phyloP scores from a whole-genome alignment of 2,888 invertebrate species.

The Leptopterna dolabrata region DNA sequence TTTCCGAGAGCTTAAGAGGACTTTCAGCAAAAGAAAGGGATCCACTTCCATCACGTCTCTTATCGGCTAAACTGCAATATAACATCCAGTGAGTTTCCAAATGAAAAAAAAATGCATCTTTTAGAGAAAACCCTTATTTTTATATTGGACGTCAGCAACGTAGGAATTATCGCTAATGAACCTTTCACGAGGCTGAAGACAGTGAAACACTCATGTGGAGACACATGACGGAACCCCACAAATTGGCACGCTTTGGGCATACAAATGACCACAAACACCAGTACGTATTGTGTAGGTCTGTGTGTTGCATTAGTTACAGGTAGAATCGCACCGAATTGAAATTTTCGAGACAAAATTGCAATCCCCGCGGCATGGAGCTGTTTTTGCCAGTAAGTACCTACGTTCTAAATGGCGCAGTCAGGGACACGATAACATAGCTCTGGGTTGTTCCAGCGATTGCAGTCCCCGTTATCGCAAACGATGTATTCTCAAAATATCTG shows the following conservation, averaged over 20 bases:
- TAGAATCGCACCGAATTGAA: too few species aligned
- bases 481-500: too few species aligned
- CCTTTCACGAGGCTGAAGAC: not conserved
- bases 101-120: not conserved
- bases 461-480: too few species aligned
- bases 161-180: not conserved
- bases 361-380: too few species aligned
- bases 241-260: not conserved
- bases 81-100: conserved; percentile 26
- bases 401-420: too few species aligned
- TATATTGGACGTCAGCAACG: not conserved
- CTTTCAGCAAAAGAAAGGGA: conserved; percentile 49
- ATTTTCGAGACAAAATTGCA: too few species aligned
- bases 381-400: too few species aligned
- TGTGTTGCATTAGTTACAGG: too few species aligned
- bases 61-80: conserved; percentile 30
- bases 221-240: not conserved
- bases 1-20: conserved; percentile 50
- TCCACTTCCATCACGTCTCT: conserved; percentile 52
- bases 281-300: too few species aligned
- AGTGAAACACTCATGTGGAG: not conserved
- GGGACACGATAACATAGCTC: too few species aligned
- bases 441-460: too few species aligned
- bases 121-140: not conserved
- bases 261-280: not conserved